These are phyloP conservation scores for Lepus oiostolus DNA, from an alignment of 2,797 vertebrate genomes.

Conservation along the genomic window DNA sequence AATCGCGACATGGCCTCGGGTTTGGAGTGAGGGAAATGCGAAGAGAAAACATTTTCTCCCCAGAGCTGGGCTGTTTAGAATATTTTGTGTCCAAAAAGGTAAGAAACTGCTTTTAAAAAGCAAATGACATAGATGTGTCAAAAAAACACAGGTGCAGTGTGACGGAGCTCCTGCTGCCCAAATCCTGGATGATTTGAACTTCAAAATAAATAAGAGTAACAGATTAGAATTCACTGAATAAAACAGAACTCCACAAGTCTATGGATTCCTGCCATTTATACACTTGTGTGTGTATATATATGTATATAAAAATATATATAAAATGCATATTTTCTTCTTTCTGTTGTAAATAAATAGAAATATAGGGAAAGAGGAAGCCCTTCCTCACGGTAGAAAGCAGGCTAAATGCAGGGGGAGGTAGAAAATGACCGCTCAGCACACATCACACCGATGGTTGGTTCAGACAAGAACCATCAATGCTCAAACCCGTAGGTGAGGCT, in stretches of 20 bases:
- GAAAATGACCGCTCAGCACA: not conserved
- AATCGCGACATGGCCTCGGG: not conserved
- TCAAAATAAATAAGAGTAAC: not conserved
- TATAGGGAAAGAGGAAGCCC: not conserved
- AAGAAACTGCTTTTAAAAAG: not conserved
- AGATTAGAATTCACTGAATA: not conserved
- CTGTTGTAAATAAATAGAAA: not conserved
- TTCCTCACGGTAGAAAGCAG: not conserved
- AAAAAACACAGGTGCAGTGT: not conserved
- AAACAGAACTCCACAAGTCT: not conserved
- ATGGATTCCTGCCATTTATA: no score
- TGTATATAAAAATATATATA: no score
- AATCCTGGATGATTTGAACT: not conserved
- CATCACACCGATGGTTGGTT: no score
- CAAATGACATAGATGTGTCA: not conserved
- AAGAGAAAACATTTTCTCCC: constrained; percentile 27
- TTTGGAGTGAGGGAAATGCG: not conserved
- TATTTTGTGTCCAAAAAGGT: not conserved
- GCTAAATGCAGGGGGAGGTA: not conserved
- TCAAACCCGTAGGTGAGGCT: not conserved
- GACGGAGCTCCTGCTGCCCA: not conserved
- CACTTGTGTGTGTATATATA: no score
- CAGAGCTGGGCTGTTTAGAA: not conserved
- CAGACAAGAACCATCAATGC: not conserved
- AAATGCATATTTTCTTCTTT: not conserved